Conservation (phyloP, 2,113 vertebrate species). For the Forbesichthys papilliferus region DNA sequence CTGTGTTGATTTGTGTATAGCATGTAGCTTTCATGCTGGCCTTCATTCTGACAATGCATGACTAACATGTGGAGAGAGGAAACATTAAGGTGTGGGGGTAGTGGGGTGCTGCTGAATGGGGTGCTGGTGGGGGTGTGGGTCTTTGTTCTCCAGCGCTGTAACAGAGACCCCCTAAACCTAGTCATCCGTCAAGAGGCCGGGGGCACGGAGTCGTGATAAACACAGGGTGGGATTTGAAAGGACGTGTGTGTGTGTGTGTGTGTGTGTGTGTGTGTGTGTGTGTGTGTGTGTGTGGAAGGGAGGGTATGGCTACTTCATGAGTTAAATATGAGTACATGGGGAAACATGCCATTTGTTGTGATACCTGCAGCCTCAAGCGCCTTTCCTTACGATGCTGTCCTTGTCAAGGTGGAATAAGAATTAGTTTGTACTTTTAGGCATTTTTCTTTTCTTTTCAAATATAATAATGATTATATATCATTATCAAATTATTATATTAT, state of each 20-base stretch:
- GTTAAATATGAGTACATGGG: conserved; percentile 67
- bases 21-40: neutral
- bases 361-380: conserved; percentile 25
- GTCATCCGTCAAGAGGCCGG: conserved; percentile 57
- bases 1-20: conserved; percentile 9
- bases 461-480: no score
- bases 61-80: neutral
- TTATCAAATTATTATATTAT: no score
- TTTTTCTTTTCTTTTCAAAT: no score
- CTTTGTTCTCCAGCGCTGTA: conserved; percentile 59
- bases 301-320: conserved; percentile 62
- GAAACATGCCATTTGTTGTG: conserved; percentile 21
- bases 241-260: conserved; percentile 32
- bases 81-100: conserved; percentile 3
- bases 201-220: conserved; percentile 60
- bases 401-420: no score
- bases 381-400: neutral
- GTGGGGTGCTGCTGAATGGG: conserved; percentile 9
- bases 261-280: no score
- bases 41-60: neutral
- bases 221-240: conserved; percentile 60
- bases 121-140: conserved; percentile 41
- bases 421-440: no score
- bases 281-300: no score
- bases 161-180: conserved; percentile 56